Evolutionary conservation across 92 coral and sea anemone species (phyloP).

Genomic region (Montipora capitata): DNA sequence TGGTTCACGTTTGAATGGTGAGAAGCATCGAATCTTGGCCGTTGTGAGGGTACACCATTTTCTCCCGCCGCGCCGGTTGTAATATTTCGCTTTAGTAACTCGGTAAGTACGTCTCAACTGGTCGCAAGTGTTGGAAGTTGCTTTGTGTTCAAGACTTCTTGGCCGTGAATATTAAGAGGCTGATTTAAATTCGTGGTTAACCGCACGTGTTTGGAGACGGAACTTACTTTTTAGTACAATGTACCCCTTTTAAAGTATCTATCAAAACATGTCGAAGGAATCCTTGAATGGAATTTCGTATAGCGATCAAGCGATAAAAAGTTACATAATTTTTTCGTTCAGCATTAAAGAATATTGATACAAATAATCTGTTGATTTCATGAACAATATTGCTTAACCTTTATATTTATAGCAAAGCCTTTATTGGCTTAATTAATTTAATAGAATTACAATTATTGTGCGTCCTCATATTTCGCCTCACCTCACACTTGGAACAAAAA

Average conservation of each 20-base stretch:
- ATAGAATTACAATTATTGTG: neutral
- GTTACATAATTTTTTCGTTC: neutral
- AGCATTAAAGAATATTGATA: neutral
- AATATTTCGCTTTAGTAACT: neutral
- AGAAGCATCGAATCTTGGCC: neutral
- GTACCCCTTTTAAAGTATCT: neutral
- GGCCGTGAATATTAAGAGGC: neutral
- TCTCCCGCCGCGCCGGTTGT: neutral
- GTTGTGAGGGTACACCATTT: neutral
- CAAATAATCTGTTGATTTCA: slow-evolving; percentile 3
- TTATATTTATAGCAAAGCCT: neutral
- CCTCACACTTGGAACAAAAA: too few relatives aligned
- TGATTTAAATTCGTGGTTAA: neutral
- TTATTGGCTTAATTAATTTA: slow-evolving; percentile 5
- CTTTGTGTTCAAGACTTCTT: neutral
- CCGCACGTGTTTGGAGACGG: neutral
- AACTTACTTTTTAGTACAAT: too few relatives aligned
- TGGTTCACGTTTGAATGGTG: neutral
- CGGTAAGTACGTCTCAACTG: too few relatives aligned
- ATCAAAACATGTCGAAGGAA: neutral
- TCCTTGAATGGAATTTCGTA: slow-evolving; percentile 9
- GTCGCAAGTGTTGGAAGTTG: neutral
- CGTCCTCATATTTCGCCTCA: too few relatives aligned
- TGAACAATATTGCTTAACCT: slow-evolving; percentile 5
- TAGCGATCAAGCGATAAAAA: slow-evolving; percentile 1